Conservation (phyloP, 2,797 vertebrate genomes). For the Dendrocincla fuliginosa region DNA sequence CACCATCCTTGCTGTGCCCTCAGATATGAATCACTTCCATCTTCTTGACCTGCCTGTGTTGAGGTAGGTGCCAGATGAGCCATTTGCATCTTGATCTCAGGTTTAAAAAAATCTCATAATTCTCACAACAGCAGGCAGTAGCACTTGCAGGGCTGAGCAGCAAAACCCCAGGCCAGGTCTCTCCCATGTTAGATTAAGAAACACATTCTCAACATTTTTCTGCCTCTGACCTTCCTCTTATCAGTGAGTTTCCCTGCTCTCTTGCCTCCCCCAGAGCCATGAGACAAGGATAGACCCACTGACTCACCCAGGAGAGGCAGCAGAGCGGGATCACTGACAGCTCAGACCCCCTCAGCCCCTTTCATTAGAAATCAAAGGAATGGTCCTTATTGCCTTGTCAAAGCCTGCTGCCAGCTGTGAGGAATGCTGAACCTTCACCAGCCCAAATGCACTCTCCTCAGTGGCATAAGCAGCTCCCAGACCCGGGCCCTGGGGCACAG, state of each 20-base stretch:
- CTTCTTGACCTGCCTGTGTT: background rate
- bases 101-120: background rate
- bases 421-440: background rate
- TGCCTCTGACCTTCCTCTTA: conserved; percentile 52
- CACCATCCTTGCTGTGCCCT: background rate
- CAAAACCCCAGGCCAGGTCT: background rate
- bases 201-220: conserved; percentile 67
- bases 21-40: background rate
- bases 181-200: conserved; percentile 20
- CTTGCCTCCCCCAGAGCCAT: background rate
- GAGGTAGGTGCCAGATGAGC: background rate
- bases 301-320: background rate
- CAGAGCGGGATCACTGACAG: background rate
- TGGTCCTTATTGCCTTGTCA: background rate
- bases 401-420: background rate
- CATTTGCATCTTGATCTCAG: background rate
- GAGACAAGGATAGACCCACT: background rate
- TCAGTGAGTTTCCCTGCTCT: background rate
- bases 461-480: fast-evolving
- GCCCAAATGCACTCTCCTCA: background rate
- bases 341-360: background rate
- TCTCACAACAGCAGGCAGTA: background rate
- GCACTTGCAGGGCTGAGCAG: background rate
- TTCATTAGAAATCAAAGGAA: background rate
- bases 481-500: background rate